phyloP scores from a whole-genome alignment of 2,888 invertebrate genomes.

The Myopa testacea region DNA sequence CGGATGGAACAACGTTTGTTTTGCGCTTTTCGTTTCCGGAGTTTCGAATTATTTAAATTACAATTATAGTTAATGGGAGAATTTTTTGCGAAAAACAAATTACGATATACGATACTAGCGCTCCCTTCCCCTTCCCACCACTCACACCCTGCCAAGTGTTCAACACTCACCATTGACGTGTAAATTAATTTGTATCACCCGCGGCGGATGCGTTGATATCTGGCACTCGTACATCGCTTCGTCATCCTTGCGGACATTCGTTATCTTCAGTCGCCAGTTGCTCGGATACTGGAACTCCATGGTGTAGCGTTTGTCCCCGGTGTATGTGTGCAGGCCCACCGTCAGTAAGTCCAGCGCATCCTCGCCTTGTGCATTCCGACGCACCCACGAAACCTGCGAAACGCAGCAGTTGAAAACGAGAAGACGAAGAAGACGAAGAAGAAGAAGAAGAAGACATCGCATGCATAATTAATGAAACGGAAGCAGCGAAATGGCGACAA shows the following conservation, averaged over 20 bases:
- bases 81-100: no score
- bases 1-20: no score
- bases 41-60: no score
- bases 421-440: neutral
- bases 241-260: constrained; percentile 70
- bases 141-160: neutral
- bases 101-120: no score
- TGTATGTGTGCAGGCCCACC: constrained; percentile 76
- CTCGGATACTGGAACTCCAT: constrained; percentile 72
- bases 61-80: no score
- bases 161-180: constrained; percentile 69
- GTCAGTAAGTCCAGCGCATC: constrained; percentile 77
- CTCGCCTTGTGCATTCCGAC: constrained; percentile 72
- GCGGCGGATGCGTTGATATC: constrained; percentile 71
- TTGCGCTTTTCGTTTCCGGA: no score
- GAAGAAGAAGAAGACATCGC: constrained; percentile 28
- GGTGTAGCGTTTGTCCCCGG: constrained; percentile 74
- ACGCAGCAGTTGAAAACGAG: neutral
- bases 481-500: constrained; percentile 18
- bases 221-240: constrained; percentile 72
- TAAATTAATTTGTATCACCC: constrained; percentile 70
- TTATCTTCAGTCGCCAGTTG: constrained; percentile 72
- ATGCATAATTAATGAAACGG: constrained; percentile 47
- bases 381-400: constrained; percentile 77
- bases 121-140: neutral